Evolutionary conservation across 2,797 vertebrate genomes (phyloP), one percentile per base, ranked within the genome.

Genomic region (Merluccius polli): DNA sequence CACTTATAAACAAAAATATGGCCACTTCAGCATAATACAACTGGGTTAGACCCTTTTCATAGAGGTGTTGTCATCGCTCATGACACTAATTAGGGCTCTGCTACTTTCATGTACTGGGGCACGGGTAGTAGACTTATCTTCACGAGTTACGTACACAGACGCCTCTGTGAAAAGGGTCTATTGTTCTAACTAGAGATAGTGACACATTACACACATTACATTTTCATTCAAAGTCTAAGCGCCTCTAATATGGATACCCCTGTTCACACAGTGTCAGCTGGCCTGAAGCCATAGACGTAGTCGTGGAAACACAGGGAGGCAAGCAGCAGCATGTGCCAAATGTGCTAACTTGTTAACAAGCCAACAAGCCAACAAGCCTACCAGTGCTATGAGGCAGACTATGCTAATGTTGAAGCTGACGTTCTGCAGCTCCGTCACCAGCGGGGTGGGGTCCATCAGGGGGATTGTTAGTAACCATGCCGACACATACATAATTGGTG

Each of bases 381-480:
- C 98, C 96, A 99, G 90, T 11, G 95, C 95, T 32, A 98, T 81
- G 0, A 98, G 92, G 86, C 96, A 95, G 90, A 99, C 89, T 1
- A 98, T 94, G 88, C 98, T 98, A 84, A 98, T 95, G 89, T 99
- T 97, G 90, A 99, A 98, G 92, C 95, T 98, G 83, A 98, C 95
- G 0, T 95, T 98, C 18, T 98, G 95, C 1, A 99, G 95, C 68
- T 96, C 95, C 1, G 93, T 91, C 48, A 95, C 93, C 83, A 98
- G 86, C 0, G 94, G 95, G 27, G 93, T 94, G 8, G 96, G 95
- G 85, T 99, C 96, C 97, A 99, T 97, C 13, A 95, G 94, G 0
- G 97, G 97, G 80, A 99, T 98, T 4, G 98, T 97, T 83, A 99
- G 81, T 74, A 99, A 90, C 98, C 98, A 99, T 0, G 97, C 96